Evolutionary conservation across 2,113 vertebrate species (phyloP).

Genomic region (Electrona antarctica): DNA sequence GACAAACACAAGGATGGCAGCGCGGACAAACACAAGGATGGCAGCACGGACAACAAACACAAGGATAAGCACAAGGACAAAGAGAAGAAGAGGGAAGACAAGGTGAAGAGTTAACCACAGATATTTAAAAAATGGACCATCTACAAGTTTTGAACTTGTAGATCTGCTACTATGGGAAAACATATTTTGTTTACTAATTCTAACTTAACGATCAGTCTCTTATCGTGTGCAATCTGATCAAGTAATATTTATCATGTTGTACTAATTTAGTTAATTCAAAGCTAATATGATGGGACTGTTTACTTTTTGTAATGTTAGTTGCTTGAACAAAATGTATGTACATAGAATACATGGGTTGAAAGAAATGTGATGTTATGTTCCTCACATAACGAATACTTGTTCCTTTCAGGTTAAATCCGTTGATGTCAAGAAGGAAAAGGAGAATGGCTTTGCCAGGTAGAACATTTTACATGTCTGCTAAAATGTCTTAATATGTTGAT

Average conservation of each 20-base stretch:
- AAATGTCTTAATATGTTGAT: background rate
- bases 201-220: background rate
- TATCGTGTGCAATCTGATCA: background rate
- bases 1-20: slow-evolving; percentile 95
- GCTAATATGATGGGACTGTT: too few relatives aligned
- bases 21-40: slow-evolving; percentile 87
- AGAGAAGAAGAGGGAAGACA: slow-evolving; percentile 93
- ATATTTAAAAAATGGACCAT: too few relatives aligned
- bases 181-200: background rate
- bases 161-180: too few relatives aligned
- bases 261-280: too few relatives aligned
- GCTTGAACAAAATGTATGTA: too few relatives aligned
- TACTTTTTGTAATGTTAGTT: too few relatives aligned
- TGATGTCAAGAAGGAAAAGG: slow-evolving; percentile 92
- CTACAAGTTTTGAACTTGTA: too few relatives aligned
- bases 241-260: background rate
- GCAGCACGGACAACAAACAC: slow-evolving; percentile 87
- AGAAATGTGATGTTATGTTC: background rate
- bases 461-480: slow-evolving; percentile 13
- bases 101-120: slow-evolving; percentile 74
- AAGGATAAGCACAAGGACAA: slow-evolving; percentile 82
- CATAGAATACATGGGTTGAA: too few relatives aligned
- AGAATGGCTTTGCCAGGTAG: slow-evolving; percentile 97
- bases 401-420: slow-evolving; percentile 63
- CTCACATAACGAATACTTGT: background rate